These are phyloP conservation scores for Sula dactylatra DNA, from an alignment of 2,113 vertebrate species.

Conservation along the genomic window DNA sequence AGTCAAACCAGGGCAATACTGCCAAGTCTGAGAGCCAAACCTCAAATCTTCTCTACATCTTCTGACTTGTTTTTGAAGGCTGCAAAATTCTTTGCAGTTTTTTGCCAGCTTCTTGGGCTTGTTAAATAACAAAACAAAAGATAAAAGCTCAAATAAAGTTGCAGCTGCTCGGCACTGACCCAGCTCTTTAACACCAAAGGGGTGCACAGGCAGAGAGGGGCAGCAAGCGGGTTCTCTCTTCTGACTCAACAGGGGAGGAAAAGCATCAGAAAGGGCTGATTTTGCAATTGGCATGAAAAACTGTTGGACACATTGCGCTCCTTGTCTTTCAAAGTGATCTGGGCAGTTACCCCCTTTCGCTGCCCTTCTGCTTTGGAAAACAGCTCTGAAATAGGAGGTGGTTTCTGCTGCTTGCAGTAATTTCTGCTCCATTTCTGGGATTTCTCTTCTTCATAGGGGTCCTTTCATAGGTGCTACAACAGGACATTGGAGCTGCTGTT, in stretches of 20 bases:
- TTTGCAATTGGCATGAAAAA: neutral
- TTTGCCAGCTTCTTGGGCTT: neutral
- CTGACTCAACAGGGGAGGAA: neutral
- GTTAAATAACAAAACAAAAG: constrained; percentile 23
- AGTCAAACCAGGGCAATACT: neutral
- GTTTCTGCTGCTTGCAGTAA: neutral
- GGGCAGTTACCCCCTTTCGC: neutral
- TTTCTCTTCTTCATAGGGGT: neutral
- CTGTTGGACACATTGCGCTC: neutral
- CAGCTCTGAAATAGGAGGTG: neutral
- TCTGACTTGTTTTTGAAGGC: neutral
- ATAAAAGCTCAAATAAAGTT: constrained; percentile 2
- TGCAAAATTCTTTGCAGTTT: neutral
- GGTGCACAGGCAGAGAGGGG: neutral
- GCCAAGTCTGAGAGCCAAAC: neutral
- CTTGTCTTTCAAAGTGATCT: neutral
- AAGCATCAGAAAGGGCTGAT: neutral
- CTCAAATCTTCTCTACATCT: neutral
- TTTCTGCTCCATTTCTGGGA: neutral
- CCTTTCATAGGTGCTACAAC: neutral
- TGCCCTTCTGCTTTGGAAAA: neutral
- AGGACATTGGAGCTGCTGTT: neutral
- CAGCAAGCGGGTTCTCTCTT: neutral
- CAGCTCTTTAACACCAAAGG: neutral
- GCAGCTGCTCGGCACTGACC: neutral